A percentile compares a stretch with the other conserved stretches of the same genome.
phyloP scores from a whole-genome alignment of 2,113 vertebrate species.

The Crotalus viridis region DNA sequence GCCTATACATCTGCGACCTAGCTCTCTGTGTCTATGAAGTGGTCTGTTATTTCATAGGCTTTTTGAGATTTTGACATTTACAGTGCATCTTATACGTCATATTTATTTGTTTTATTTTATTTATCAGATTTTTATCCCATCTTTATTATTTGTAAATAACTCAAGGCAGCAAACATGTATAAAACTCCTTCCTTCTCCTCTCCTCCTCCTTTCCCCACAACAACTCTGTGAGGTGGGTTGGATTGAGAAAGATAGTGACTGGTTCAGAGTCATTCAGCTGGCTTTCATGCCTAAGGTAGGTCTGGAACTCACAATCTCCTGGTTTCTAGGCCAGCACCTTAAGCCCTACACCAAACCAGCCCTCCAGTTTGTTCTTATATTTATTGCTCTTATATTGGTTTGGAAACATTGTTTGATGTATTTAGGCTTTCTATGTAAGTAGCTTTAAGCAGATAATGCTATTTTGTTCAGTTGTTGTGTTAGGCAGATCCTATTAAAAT shows the following conservation, averaged over 20 bases:
- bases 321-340: neutral
- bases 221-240: neutral
- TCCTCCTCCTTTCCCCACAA: neutral
- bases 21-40: neutral
- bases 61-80: neutral
- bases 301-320: neutral
- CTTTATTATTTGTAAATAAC: neutral
- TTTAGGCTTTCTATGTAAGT: neutral
- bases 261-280: neutral
- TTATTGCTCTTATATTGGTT: neutral
- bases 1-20: neutral
- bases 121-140: neutral
- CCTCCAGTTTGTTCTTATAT: neutral
- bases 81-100: neutral
- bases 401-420: neutral
- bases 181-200: neutral
- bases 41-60: neutral
- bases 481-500: neutral
- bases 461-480: neutral
- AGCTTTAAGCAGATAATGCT: neutral
- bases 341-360: neutral
- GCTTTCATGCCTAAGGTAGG: neutral
- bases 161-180: neutral
- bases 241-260: neutral
- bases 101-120: neutral